Conservation (phyloP, 2,888 invertebrate species). For the Thera britannica region DNA sequence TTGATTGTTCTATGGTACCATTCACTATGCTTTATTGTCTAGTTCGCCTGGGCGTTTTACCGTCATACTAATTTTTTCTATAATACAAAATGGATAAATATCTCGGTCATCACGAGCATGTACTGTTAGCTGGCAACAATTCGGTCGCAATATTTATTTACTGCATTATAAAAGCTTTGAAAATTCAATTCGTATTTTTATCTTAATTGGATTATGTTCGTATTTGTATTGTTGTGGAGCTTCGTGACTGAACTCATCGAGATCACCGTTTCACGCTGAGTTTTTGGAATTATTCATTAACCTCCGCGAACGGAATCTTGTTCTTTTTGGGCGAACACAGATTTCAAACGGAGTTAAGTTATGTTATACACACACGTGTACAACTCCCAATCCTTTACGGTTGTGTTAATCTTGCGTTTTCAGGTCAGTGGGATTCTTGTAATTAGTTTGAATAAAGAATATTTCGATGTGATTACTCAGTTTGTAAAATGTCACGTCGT, state of each 20-base stretch:
- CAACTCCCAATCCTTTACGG: too few relatives aligned
- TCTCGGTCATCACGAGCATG: slow-evolving; percentile 66
- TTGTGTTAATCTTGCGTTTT: background rate
- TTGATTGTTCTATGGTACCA: slow-evolving; percentile 62
- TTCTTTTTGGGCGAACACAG: background rate
- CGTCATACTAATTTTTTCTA: slow-evolving; percentile 61
- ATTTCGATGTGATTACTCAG: background rate
- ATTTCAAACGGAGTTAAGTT: background rate
- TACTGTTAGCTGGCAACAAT: slow-evolving; percentile 67
- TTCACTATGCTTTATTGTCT: slow-evolving; percentile 60
- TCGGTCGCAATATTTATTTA: slow-evolving; percentile 62
- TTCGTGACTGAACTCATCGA: slow-evolving; percentile 56
- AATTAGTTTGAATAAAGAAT: background rate
- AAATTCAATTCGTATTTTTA: slow-evolving; percentile 60
- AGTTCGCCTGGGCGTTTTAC: slow-evolving; percentile 52
- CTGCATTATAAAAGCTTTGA: slow-evolving; percentile 51
- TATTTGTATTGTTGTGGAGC: slow-evolving; percentile 52
- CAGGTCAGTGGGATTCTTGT: background rate
- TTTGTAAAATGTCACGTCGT: slow-evolving; percentile 19
- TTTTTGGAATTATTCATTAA: slow-evolving; percentile 43
- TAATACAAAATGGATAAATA: slow-evolving; percentile 61
- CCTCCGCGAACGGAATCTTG: slow-evolving; percentile 17
- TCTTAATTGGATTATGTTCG: slow-evolving; percentile 61
- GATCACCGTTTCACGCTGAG: slow-evolving; percentile 49
- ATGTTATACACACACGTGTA: background rate